A percentile compares a stretch with the other conserved stretches of the same genome.
Conservation (phyloP, 2,797 vertebrate genomes). For the Geotrypetes seraphini region DNA sequence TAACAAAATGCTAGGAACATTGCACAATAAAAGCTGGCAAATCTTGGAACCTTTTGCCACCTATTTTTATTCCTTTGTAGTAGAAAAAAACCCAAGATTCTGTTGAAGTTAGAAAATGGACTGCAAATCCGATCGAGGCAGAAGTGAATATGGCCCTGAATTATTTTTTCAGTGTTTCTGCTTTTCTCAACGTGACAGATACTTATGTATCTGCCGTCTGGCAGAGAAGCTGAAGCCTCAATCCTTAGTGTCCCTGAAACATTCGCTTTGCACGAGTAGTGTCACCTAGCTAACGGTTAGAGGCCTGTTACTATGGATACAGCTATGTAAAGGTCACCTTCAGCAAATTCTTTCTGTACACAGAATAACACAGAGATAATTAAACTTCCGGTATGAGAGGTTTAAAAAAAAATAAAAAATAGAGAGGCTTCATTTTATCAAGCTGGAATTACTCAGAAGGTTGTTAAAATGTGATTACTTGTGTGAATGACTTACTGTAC, state of each 20-base stretch:
- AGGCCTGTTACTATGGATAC: constrained; percentile 62
- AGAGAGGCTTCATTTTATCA: constrained; percentile 48
- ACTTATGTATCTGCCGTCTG: not conserved
- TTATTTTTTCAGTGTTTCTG: too few relatives aligned
- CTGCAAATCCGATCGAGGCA: not conserved
- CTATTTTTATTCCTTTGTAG: constrained; percentile 13
- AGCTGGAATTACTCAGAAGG: constrained; percentile 10
- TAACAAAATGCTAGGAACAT: too few relatives aligned
- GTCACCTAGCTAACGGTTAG: constrained; percentile 24
- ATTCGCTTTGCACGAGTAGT: constrained; percentile 24
- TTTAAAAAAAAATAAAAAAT: constrained; percentile 59
- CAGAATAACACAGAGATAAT: constrained; percentile 59
- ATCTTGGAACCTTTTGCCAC: not conserved
- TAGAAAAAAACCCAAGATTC: not conserved
- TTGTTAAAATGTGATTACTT: constrained; percentile 15
- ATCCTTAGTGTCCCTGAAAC: constrained; percentile 16
- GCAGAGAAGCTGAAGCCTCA: constrained; percentile 8
- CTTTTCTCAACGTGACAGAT: constrained; percentile 10
- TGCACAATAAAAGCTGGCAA: too few relatives aligned
- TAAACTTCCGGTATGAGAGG: constrained; percentile 58
- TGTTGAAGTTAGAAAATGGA: not conserved
- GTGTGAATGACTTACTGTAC: constrained; percentile 9
- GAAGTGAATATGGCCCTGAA: not conserved
- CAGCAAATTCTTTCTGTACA: constrained; percentile 52
- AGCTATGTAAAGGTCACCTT: constrained; percentile 66